Evolutionary conservation across 2,113 vertebrate species (phyloP), one percentile per base, ranked within the genome.

Genomic region (Sclerurus mexicanus): DNA sequence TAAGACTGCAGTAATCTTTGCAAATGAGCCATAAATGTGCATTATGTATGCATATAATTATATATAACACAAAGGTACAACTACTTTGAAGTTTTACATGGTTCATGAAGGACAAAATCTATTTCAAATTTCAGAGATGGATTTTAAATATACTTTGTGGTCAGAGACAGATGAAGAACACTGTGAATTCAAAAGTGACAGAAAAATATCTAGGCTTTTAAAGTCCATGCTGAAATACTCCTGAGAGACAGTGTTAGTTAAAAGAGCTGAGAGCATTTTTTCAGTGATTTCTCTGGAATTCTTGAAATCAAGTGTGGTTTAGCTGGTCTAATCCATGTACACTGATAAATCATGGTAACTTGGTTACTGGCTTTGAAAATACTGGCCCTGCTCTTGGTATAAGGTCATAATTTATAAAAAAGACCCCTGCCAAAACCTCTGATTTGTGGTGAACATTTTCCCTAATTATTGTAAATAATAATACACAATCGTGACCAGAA

Each of bases 351-450:
- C 28, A 31, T 4, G 4, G 4, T 50, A 74, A 25, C 6, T 47
- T 72, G 21, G 4, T 8, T 71, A 6, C 25, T 25, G 16, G 12
- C 9, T 67, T 67, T 40, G 22, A 23, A 72, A 86, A 80, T n/a
- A 28, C 6, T 53, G 20, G 3, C 4, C 5, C 85, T 74, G 79
- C 27, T 25, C 8, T 71, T 49, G 2, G 19, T 69, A 39, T 6
- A 6, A 58, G 33, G 31, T 28, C 10, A 52, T 62, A 76, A 44
- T 27, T n/a, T 44, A 25, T 21, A 24, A 25, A 52, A 78, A 63
- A 42, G 1, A 24, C 12, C 3, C 5, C 7, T 23, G 3, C 4
- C 12, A 6, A 52, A 47, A 21, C 2, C 20, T 66, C 23, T 81
- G 14, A 27, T 22, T 68, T 85, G 20, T 33, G 56, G 16, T 42